Conservation (phyloP, 2,888 invertebrate genomes). For the Blera fallax region DNA sequence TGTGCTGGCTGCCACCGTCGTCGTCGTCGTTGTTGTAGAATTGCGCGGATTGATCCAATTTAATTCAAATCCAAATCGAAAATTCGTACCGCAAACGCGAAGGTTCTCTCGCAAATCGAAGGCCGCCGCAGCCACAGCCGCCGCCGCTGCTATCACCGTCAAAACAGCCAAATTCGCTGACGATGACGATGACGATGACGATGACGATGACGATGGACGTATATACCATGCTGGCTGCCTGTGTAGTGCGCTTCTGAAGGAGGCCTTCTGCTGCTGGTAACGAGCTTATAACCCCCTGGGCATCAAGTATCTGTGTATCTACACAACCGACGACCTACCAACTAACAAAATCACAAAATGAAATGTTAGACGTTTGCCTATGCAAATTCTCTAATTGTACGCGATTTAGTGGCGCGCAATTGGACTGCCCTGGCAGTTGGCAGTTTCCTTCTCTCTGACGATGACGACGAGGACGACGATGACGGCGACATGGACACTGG, state of each 20-base stretch:
- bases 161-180: conserved; percentile 66
- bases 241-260: conserved; percentile 35
- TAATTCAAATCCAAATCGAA: conserved; percentile 68
- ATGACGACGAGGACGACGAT: no score
- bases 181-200: conserved; percentile 62
- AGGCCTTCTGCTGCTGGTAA: conserved; percentile 22
- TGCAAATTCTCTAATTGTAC: conserved; percentile 73
- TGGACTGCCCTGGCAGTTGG: conserved; percentile 53
- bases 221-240: not conserved
- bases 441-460: conserved; percentile 60
- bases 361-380: conserved; percentile 72
- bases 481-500: conserved; percentile 64
- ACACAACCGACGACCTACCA: conserved; percentile 37
- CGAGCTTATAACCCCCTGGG: conserved; percentile 31
- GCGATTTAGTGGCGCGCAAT: conserved; percentile 73
- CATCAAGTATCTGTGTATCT: conserved; percentile 39
- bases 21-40: conserved; percentile 1
- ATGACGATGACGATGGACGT: conserved; percentile 7
- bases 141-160: conserved; percentile 50
- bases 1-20: not conserved
- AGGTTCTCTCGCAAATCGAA: conserved; percentile 30
- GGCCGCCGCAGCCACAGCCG: not conserved
- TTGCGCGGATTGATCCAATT: conserved; percentile 71
- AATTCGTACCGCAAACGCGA: conserved; percentile 69
- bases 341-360: conserved; percentile 55